Conservation (phyloP, 2,888 invertebrate genomes). For the Anticlea derivata region DNA sequence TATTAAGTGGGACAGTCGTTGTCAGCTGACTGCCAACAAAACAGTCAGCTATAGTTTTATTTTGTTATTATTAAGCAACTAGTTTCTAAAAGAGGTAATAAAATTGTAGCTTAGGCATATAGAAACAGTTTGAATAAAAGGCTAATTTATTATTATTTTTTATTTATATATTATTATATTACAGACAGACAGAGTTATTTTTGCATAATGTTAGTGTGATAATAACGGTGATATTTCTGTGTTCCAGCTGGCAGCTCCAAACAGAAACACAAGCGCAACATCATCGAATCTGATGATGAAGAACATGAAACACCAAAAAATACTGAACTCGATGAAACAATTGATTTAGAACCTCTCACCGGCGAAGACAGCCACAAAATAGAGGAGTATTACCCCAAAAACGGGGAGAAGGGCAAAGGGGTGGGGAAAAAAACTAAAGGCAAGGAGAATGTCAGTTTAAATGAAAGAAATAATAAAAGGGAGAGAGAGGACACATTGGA, state of each 20-base stretch:
- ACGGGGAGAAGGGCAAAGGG: slow-evolving; percentile 53
- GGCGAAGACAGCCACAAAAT: slow-evolving; percentile 72
- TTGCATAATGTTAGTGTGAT: no score
- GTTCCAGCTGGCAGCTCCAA: slow-evolving; percentile 42
- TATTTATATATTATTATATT: no score
- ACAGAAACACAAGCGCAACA: slow-evolving; percentile 48
- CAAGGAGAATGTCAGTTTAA: slow-evolving; percentile 44
- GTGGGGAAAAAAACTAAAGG: slow-evolving; percentile 50
- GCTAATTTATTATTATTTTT: no score
- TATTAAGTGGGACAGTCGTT: no score
- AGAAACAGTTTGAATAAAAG: no score
- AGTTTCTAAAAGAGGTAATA: no score
- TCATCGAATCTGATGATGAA: slow-evolving; percentile 61
- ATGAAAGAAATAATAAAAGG: slow-evolving; percentile 45
- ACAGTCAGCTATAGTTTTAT: no score
- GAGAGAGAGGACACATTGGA: slow-evolving; percentile 44
- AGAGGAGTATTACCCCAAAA: slow-evolving; percentile 63
- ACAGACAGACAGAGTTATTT: no score
- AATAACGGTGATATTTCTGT: no score
- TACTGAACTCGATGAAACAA: slow-evolving; percentile 57
- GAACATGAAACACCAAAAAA: slow-evolving; percentile 52
- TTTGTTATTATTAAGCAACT: no score
- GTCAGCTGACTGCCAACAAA: no score
- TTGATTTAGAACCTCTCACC: slow-evolving; percentile 56
- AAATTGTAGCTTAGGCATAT: no score